Percentiles rank a stretch among this genome's conserved stretches.
These are phyloP conservation scores for Halictus ligatus DNA, from an alignment of 2,888 invertebrate species.

Conservation along the genomic window DNA sequence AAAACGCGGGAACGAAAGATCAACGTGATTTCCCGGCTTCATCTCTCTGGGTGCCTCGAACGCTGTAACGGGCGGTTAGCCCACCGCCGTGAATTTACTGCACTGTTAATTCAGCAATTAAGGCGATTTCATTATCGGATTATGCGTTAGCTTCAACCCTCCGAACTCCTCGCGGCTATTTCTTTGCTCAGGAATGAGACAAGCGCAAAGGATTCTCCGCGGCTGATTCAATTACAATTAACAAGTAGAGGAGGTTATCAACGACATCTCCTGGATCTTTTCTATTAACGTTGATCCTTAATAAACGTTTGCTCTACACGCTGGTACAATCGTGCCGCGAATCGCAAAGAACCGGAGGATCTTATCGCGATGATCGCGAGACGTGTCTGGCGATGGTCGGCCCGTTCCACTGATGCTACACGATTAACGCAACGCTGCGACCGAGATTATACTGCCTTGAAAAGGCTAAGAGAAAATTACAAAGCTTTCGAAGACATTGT, in stretches of 20 bases:
- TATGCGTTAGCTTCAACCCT: not conserved
- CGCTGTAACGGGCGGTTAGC: not conserved
- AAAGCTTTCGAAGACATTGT: not conserved
- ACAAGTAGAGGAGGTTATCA: not conserved
- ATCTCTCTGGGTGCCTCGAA: not conserved
- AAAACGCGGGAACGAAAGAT: not conserved
- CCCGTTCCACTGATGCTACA: not conserved
- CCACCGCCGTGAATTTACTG: not conserved
- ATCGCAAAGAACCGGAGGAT: not conserved
- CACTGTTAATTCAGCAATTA: constrained; percentile 17
- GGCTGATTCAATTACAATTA: constrained; percentile 5
- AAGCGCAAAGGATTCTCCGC: not conserved
- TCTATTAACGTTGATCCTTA: not conserved
- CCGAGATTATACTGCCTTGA: not conserved
- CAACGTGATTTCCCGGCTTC: not conserved
- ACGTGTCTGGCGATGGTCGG: not conserved
- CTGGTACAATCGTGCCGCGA: not conserved
- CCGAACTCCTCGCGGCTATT: not conserved
- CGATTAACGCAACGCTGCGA: too few relatives aligned
- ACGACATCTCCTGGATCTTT: not conserved
- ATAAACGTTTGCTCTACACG: not conserved
- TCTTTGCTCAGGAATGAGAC: not conserved
- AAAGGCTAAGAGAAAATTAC: not conserved
- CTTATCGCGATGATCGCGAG: not conserved
- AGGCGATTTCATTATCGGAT: constrained; percentile 1